Base-by-base conservation (phyloP, 53 echinoderm and acorn worm genomes). In the Stichopus horrens region DNA sequence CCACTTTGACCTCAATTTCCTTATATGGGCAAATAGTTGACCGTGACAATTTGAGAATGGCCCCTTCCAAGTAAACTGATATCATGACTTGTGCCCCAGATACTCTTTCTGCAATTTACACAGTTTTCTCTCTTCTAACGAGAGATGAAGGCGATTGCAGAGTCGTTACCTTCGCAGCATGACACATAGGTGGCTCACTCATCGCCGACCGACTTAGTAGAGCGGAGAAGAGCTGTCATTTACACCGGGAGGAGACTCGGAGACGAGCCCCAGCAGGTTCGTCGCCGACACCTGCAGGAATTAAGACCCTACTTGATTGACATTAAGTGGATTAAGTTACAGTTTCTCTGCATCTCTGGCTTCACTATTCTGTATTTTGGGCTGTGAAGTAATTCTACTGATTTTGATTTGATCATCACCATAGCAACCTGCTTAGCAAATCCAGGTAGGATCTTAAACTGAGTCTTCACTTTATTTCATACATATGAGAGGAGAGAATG, bases 281-380 rank as follows among this genome's bases (percentile, higher is more conserved):
- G 52, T 52, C 52, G 78, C 53, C 78, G 55, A 78, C 78, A 78
- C 78, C 78, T 78, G 78, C 78, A 52, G 53, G 78, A 78, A 78
- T 78, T 78, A 78, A 78, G 78, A 54, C n/a, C 78, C 78, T 54
- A 53, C 10, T 53, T 78, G 78, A 78, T 78, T 78, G 78, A 78
- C 78, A 78, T 78, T 78, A 78, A 78, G 78, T 78, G 78, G 78
- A 78, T 78, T 78, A 78, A 7, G 78, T 53, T 78, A 54, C 78
- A 54, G 55, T 54, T 75, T 54, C 53, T 53, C 78, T n/a, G 37
- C 37, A 37, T 37, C 37, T 37, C 37, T 37, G 37, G 37, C 37
- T 37, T 37, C 37, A 37, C 37, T 37, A 37, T 37, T 37, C 37
- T 37, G 37, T 37, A 37, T 37, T 37, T 37, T 37, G 37, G 37